Evolutionary conservation across 2,113 vertebrate species (phyloP).

Genomic region (Aphyosemion australe): DNA sequence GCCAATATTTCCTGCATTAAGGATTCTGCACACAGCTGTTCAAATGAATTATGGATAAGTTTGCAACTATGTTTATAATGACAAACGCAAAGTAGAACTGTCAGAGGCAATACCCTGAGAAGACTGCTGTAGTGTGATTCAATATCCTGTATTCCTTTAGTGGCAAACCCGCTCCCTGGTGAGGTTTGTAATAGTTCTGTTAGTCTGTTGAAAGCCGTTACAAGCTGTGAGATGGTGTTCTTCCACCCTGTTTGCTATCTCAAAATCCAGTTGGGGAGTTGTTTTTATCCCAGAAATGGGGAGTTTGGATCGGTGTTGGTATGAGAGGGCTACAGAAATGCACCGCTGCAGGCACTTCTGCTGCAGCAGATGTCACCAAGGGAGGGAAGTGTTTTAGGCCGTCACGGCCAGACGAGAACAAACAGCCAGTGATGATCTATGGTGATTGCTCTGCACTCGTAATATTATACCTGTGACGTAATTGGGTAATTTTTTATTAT

Average conservation of each 20-base stretch:
- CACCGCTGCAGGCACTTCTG: constrained; percentile 35
- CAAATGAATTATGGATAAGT: background rate
- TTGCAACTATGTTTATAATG: background rate
- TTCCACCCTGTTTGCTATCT: constrained; percentile 25
- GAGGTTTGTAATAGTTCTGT: constrained; percentile 11
- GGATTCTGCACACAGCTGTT: background rate
- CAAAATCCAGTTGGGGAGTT: constrained; percentile 30
- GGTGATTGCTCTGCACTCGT: constrained; percentile 16
- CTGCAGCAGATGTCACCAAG: constrained; percentile 40
- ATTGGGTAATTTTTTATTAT: constrained; percentile 3
- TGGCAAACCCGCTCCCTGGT: constrained; percentile 11
- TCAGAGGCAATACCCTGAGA: background rate
- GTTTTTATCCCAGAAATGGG: constrained; percentile 21
- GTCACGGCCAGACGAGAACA: constrained; percentile 32
- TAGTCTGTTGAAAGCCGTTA: constrained; percentile 26
- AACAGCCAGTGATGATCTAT: constrained; percentile 40
- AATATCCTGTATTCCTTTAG: constrained; percentile 22
- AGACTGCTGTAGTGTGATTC: background rate
- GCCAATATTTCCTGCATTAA: background rate
- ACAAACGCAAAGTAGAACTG: constrained; percentile 2
- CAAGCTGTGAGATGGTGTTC: constrained; percentile 14
- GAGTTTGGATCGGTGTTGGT: constrained; percentile 21
- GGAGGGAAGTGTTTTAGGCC: constrained; percentile 27
- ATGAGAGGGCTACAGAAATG: constrained; percentile 23
- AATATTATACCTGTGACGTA: constrained; percentile 1